phyloP scores from a whole-genome alignment of 2,113 vertebrate species.

The Crocuta crocuta region DNA sequence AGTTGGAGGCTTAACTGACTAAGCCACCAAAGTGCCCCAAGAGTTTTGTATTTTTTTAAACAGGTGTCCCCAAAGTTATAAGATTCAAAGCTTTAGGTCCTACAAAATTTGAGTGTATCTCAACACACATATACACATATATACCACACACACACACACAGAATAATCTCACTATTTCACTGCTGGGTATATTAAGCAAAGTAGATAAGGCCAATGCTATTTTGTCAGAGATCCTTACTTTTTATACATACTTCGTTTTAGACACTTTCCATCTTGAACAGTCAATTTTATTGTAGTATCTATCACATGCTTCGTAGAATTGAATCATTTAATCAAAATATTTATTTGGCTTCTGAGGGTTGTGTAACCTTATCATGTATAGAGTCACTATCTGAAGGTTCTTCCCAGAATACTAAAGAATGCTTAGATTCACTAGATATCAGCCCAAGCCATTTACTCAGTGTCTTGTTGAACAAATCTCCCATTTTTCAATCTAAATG shows the following conservation, averaged over 20 bases:
- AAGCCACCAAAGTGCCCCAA: too few relatives aligned
- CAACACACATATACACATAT: background rate
- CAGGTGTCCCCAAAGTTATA: background rate
- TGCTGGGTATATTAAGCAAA: background rate
- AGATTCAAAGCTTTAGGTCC: background rate
- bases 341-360: background rate
- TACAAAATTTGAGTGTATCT: background rate
- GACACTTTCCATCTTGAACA: background rate
- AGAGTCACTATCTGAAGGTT: conserved; percentile 67
- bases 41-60: background rate
- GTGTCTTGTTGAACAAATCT: conserved; percentile 65
- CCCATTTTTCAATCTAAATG: conserved; percentile 52
- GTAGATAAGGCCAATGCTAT: background rate
- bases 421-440: conserved; percentile 74
- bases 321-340: background rate
- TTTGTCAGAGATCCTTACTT: background rate
- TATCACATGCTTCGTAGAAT: background rate
- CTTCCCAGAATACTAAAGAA: conserved; percentile 74
- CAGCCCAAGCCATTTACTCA: conserved; percentile 69
- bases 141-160: background rate
- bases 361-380: background rate
- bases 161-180: background rate
- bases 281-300: background rate
- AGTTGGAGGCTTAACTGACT: too few relatives aligned
- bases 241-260: background rate